Evolutionary conservation across 2,113 vertebrate genomes (phyloP).

Genomic region (Amphiprion percula): DNA sequence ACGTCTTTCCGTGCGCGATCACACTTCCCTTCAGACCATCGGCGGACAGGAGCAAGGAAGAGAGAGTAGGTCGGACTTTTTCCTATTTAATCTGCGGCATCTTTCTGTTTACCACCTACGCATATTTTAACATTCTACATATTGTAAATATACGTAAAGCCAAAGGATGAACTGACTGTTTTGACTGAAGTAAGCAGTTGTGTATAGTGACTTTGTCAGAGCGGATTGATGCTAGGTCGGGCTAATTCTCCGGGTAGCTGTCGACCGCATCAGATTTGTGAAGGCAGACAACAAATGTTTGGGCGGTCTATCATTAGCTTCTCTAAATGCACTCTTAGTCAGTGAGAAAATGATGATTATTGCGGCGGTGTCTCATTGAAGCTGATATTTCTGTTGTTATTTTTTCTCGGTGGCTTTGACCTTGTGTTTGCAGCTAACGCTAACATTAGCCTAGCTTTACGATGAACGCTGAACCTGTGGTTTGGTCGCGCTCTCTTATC

Average conservation of each 20-base stretch:
- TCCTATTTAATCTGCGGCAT: not conserved
- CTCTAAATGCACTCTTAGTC: fast-evolving
- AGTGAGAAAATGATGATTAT: too few species aligned
- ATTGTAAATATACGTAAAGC: fast-evolving
- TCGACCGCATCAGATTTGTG: constrained; percentile 21
- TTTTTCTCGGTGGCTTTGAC: constrained; percentile 50
- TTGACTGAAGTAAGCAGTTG: not conserved
- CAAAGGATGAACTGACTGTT: fast-evolving
- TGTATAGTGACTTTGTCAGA: constrained; percentile 60
- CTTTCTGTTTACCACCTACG: fast-evolving
- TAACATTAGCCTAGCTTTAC: constrained; percentile 42
- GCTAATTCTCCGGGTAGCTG: constrained; percentile 42
- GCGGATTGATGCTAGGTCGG: not conserved
- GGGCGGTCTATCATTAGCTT: fast-evolving
- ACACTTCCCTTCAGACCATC: constrained; percentile 52
- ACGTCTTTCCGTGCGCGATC: constrained; percentile 46
- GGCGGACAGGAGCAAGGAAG: constrained; percentile 31
- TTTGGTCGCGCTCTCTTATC: not conserved
- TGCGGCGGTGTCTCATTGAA: not conserved
- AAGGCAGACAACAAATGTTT: too few species aligned
- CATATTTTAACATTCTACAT: fast-evolving
- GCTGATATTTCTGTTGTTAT: not conserved
- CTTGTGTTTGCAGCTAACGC: constrained; percentile 71
- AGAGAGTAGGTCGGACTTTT: constrained; percentile 33
- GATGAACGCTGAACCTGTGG: not conserved